A percentile compares a stretch with the other conserved stretches of the same genome.
Evolutionary conservation across 2,888 invertebrate species (phyloP).

Genomic region (Pardosa pseudoannulata): DNA sequence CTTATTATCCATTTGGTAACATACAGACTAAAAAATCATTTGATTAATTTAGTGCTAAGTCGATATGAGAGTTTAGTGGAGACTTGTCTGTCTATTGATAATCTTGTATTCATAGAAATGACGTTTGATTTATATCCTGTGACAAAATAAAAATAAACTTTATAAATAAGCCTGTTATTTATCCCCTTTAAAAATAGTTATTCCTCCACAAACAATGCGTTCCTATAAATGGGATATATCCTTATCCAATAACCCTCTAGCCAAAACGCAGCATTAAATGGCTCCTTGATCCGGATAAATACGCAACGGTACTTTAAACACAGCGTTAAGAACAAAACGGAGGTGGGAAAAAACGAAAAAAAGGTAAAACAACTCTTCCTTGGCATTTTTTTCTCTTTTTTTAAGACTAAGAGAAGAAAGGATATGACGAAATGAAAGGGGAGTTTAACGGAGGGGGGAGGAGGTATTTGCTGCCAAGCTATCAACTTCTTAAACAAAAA

Average conservation of each 20-base stretch:
- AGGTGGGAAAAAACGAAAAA: background rate
- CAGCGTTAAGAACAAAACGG: background rate
- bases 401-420: background rate
- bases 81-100: too few species aligned
- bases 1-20: too few species aligned
- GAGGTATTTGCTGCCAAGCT: background rate
- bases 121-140: too few species aligned
- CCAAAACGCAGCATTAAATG: background rate
- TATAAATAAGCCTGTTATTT: too few species aligned
- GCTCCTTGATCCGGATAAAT: conserved; percentile 20
- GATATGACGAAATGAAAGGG: background rate
- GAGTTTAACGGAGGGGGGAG: background rate
- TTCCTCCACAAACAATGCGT: background rate
- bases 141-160: too few species aligned
- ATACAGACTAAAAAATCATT: too few species aligned
- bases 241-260: background rate
- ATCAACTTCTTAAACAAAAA: background rate
- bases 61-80: too few species aligned
- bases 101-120: too few species aligned
- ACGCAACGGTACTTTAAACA: conserved; percentile 19
- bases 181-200: background rate
- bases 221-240: background rate
- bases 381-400: background rate
- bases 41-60: too few species aligned
- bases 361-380: conserved; percentile 10